Evolutionary conservation across 2,113 vertebrate genomes (phyloP), one percentile per base, ranked within the genome.

Genomic region (Triplophysa rosa): DNA sequence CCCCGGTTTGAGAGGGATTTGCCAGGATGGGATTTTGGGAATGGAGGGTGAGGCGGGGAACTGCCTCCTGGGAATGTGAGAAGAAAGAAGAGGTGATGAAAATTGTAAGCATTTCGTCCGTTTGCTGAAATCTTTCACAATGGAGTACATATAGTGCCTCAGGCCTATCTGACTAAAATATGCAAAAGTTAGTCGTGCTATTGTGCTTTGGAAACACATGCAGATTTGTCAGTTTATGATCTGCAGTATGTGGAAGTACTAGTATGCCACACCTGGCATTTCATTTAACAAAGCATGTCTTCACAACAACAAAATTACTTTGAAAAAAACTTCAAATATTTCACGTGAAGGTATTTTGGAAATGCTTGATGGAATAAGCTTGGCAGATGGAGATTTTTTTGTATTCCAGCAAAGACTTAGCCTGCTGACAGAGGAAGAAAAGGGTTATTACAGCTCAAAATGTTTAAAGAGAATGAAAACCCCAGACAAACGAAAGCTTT

Each of bases 11-110:
- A 99, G 91, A 0, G 96, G 95, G 84, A 98, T 98, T 91, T 99
- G 98, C 98, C 98, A 98, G 0, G 96, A 93, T 0, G 97, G 98
- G 88, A 98, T 95, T 92, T 98, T 99, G 1, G 97, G 94, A 79
- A 97, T 91, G 0, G 95, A 93, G 0, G 96, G 98, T 24, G 96
- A 96, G 2, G 97, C 95, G 0, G 98, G 98, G 84, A 99, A 99
- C 86, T 99, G 98, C 86, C 92, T 95, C 92, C 98, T 99, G 89
- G n/a, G 19, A 21, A 12, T 67, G 67, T 78, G 3, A 77, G 54
- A 82, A 37, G 84, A 82, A 62, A 65, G 21, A 47, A 23, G 59
- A 62, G 9, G 24, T 64, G 62, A 64, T 66, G 26, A 66, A 77
- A 29, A 77, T 52, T 65, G 16, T 24, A 54, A 52, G 62, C 0